Base-by-base conservation (phyloP, 2,888 invertebrate species). In the Macaria notata region DNA sequence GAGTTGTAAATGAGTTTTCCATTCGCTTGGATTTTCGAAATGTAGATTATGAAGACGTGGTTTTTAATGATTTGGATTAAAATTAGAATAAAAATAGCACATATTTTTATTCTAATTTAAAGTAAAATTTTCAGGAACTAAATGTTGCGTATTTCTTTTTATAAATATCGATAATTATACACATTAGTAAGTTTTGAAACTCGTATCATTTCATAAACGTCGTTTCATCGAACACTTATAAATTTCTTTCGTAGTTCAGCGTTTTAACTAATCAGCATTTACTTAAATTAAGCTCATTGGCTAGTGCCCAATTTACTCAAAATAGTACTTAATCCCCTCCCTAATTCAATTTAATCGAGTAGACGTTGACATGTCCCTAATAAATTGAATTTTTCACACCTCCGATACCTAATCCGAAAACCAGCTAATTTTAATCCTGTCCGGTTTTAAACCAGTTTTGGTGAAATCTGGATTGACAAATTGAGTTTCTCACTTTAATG, bases 311-410 rank as follows among this genome's bases (percentile, higher is more conserved):
- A 52, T 52, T 59, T 52, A 42, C 43, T 46, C 43, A 52, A 59
- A 59, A 55, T 54, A 59, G 59, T 45, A 46, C 46, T 50, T 49
- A 58, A 66, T 67, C 64, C 69, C 64, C 62, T 65, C 62, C 54
- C 61, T 74, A 77, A 79, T 64, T 70, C 72, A 73, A 79, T 79
- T 75, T 72, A 54, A 51, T 48, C 56, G 57, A 44, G 58, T 55
- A 50, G 69, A 63, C 71, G 70, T 71, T 76, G 77, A 80, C 69
- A 70, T 69, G 70, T 70, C 68, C 63, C 63, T 65, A 64, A 68
- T 66, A 72, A 75, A 80, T 79, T 77, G 67, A 75, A 82, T 82
- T 79, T 77, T 70, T 78, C 77, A 76, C 59, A 73, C 72, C 66
- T 54, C 57, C 68, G 63, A 67, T 62, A 57, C 68, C 62, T 71